Evolutionary conservation across 2,888 invertebrate genomes (phyloP).

Genomic region (Gortyna flavago): DNA sequence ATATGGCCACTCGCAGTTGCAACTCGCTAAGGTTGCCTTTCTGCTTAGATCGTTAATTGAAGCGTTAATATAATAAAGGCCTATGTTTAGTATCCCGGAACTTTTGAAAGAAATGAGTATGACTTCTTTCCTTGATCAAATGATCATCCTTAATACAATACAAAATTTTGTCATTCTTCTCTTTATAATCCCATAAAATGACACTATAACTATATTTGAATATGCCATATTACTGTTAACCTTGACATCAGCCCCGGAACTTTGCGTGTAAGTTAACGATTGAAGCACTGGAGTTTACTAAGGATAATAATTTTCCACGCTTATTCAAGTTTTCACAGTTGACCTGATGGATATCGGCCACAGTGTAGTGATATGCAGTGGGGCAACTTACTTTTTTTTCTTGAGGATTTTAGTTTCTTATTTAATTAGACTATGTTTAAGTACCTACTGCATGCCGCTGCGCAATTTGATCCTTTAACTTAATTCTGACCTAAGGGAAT

Average conservation of each 20-base stretch:
- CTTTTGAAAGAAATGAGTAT: neutral
- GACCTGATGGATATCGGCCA: slow-evolving; percentile 26
- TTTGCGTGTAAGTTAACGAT: slow-evolving; percentile 47
- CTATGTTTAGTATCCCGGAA: too few relatives aligned
- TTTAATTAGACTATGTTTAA: neutral
- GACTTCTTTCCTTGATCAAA: neutral
- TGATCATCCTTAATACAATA: neutral
- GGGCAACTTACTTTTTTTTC: neutral
- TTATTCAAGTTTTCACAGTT: slow-evolving; percentile 46
- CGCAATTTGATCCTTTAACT: slow-evolving; percentile 34
- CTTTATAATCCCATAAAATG: slow-evolving; percentile 41
- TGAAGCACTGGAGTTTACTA: slow-evolving; percentile 20
- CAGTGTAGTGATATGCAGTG: slow-evolving; percentile 27
- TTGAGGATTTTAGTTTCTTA: neutral
- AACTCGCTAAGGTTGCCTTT: too few relatives aligned
- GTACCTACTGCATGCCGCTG: neutral
- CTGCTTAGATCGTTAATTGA: neutral
- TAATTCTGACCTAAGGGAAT: slow-evolving; percentile 39
- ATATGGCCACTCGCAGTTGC: too few relatives aligned
- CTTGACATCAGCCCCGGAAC: slow-evolving; percentile 50
- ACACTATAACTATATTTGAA: slow-evolving; percentile 29
- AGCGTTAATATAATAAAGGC: neutral
- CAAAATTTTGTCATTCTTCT: slow-evolving; percentile 6
- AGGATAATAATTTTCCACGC: slow-evolving; percentile 46
- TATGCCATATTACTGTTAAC: slow-evolving; percentile 25